Evolutionary conservation across 2,888 invertebrate species (phyloP).

Genomic region (Amblyteles armatorius): DNA sequence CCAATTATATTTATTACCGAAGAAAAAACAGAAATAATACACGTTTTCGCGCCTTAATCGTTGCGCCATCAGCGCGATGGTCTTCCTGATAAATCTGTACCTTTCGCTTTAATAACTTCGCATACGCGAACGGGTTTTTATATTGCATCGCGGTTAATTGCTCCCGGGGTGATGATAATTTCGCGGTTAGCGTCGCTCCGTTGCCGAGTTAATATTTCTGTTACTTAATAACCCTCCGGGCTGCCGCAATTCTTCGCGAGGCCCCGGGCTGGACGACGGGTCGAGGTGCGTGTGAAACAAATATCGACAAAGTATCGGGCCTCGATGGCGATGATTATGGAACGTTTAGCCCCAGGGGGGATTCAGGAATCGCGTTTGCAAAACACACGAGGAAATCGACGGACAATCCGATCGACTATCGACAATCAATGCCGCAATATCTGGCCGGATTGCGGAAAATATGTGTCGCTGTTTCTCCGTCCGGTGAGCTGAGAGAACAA

Average conservation of each 20-base stretch:
- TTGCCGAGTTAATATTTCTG: slow-evolving; percentile 52
- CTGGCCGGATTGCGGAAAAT: slow-evolving; percentile 19
- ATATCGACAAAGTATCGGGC: slow-evolving; percentile 18
- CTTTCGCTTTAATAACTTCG: slow-evolving; percentile 46
- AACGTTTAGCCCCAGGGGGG: neutral
- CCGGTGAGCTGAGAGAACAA: neutral
- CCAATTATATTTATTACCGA: no score
- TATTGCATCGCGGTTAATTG: slow-evolving; percentile 60
- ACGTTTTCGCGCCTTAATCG: neutral
- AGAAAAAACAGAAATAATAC: no score
- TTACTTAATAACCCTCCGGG: slow-evolving; percentile 33
- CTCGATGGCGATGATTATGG: slow-evolving; percentile 14
- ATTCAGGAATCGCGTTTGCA: neutral
- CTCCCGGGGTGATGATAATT: slow-evolving; percentile 19
- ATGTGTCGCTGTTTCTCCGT: neutral
- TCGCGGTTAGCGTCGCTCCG: slow-evolving; percentile 35
- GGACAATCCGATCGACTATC: neutral
- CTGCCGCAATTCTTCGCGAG: slow-evolving; percentile 6
- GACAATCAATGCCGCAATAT: neutral
- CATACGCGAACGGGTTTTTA: neutral
- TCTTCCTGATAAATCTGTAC: slow-evolving; percentile 51
- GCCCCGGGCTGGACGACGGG: neutral
- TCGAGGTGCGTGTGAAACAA: neutral
- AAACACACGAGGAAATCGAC: slow-evolving; percentile 14
- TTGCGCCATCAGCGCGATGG: slow-evolving; percentile 37